phyloP scores from a whole-genome alignment of 2,888 invertebrate species.

The Ormyrus labotus region DNA sequence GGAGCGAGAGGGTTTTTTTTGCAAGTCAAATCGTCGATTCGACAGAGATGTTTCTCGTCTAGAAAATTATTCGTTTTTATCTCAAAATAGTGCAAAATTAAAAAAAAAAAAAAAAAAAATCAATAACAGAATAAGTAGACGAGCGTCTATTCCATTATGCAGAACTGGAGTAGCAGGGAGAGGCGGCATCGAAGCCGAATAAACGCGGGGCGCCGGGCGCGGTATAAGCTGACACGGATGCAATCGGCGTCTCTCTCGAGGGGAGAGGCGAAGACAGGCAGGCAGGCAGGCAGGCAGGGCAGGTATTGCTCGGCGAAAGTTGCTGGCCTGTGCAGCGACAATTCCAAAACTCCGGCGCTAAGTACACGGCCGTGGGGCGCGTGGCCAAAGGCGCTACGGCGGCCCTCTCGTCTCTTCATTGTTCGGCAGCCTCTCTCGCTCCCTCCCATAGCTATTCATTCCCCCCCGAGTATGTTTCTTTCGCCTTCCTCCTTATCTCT shows the following conservation, averaged over 20 bases:
- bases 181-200: constrained; percentile 15
- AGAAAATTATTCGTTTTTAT: too few species aligned
- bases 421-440: constrained; percentile 66
- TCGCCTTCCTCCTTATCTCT: constrained; percentile 53
- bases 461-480: constrained; percentile 47
- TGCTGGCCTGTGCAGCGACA: constrained; percentile 63
- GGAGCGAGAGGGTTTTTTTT: too few species aligned
- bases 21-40: too few species aligned
- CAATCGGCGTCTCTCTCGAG: constrained; percentile 11
- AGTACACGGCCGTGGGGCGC: constrained; percentile 72
- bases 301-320: constrained; percentile 49
- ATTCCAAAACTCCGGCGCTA: constrained; percentile 72
- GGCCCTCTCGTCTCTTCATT: constrained; percentile 73
- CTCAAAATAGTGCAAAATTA: too few species aligned
- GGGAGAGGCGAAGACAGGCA: background rate
- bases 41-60: background rate
- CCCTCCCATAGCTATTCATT: constrained; percentile 43
- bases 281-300: background rate
- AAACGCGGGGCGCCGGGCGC: constrained; percentile 14
- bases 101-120: too few species aligned
- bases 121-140: too few species aligned
- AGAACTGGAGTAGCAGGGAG: too few species aligned
- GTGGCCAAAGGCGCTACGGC: constrained; percentile 74
- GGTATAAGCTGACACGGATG: constrained; percentile 23
- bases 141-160: too few species aligned